Evolutionary conservation across 2,888 invertebrate genomes (phyloP).

Genomic region (Pantelozetes paolii): DNA sequence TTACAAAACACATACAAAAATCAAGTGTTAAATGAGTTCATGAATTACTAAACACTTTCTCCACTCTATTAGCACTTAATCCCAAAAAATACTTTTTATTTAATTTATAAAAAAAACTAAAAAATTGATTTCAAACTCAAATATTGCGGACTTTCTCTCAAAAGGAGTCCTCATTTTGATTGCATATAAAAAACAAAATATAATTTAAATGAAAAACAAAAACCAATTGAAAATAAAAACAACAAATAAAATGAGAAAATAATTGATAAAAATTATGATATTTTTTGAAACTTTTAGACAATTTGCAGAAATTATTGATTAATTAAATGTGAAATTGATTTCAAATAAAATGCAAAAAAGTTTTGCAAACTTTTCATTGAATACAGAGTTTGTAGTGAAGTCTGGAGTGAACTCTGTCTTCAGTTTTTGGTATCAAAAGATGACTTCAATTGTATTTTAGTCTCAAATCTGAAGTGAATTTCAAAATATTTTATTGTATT

Average conservation of each 20-base stretch:
- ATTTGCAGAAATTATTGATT: too few relatives aligned
- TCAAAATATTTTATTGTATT: background rate
- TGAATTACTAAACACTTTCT: background rate
- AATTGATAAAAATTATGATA: too few relatives aligned
- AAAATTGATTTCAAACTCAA: too few relatives aligned
- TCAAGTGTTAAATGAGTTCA: constrained; percentile 16
- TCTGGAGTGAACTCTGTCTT: background rate
- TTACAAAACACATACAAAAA: constrained; percentile 4
- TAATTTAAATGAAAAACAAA: background rate
- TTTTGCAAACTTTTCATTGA: background rate
- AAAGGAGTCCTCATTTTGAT: background rate
- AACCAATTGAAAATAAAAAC: background rate
- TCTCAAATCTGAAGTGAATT: background rate
- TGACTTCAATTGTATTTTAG: too few relatives aligned
- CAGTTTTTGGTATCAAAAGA: background rate
- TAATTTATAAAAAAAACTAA: background rate
- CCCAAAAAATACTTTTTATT: background rate
- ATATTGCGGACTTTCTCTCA: too few relatives aligned
- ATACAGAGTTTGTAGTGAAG: background rate
- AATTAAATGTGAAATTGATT: too few relatives aligned
- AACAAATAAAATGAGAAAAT: background rate
- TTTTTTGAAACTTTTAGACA: too few relatives aligned
- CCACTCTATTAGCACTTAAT: constrained; percentile 8
- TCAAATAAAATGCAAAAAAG: background rate
- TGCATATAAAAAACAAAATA: too few relatives aligned